These are phyloP conservation scores for Nebria ingens DNA, from an alignment of 1,140 invertebrate genomes.

Conservation along the genomic window DNA sequence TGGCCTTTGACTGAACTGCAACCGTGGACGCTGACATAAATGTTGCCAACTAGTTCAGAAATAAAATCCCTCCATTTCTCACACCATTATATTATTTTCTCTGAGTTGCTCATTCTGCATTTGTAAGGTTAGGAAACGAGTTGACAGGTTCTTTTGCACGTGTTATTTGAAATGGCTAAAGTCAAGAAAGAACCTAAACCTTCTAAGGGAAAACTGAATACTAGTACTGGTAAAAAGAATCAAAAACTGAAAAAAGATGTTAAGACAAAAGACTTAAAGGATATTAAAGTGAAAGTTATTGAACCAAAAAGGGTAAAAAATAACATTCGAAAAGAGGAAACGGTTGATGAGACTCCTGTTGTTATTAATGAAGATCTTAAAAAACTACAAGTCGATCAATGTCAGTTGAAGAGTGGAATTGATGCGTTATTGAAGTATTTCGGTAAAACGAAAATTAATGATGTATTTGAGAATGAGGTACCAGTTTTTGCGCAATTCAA, in stretches of 20 bases:
- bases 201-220: neutral
- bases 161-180: neutral
- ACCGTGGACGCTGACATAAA: neutral
- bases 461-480: constrained; percentile 32
- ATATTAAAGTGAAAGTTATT: neutral
- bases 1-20: constrained; percentile 2
- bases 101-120: neutral
- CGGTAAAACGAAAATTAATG: constrained; percentile 22
- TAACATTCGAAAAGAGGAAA: neutral
- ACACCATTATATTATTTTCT: neutral
- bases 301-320: neutral
- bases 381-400: constrained; percentile 6
- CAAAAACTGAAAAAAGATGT: neutral
- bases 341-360: neutral
- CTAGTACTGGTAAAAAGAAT: neutral
- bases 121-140: neutral
- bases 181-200: neutral
- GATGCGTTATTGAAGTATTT: constrained; percentile 11
- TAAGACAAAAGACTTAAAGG: neutral
- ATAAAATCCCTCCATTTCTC: too few relatives aligned
- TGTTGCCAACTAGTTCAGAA: neutral
- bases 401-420: constrained; percentile 1
- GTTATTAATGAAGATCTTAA: neutral
- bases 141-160: neutral
- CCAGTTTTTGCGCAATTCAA: constrained; percentile 37